Evolutionary conservation across 2,888 invertebrate genomes (phyloP).

Genomic region (Zaprionus lineosus): DNA sequence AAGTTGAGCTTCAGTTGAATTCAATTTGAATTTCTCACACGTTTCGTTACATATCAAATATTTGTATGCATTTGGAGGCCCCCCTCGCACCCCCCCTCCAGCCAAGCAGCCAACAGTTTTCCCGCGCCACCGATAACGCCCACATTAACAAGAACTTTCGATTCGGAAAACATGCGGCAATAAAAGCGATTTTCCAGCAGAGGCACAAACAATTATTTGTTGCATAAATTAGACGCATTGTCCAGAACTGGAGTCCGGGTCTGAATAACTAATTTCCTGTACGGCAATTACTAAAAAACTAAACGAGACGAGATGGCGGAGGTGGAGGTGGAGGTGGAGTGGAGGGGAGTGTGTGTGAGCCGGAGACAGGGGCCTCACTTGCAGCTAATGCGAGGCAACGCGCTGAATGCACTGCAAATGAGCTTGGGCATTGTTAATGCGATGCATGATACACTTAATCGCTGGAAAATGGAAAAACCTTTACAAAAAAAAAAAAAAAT

Average conservation of each 20-base stretch:
- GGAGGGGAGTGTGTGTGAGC: background rate
- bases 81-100: no score
- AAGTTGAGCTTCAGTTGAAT: background rate
- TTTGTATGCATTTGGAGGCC: no score
- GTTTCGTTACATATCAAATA: conserved; percentile 59
- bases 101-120: no score
- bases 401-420: conserved; percentile 63
- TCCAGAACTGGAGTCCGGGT: conserved; percentile 29
- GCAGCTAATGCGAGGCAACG: conserved; percentile 43
- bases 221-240: conserved; percentile 67
- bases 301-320: background rate
- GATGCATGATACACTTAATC: conserved; percentile 71
- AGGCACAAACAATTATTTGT: conserved; percentile 65
- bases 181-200: conserved; percentile 67
- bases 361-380: background rate
- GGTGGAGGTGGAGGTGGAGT: background rate
- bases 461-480: conserved; percentile 53
- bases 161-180: conserved; percentile 37
- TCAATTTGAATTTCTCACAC: conserved; percentile 69
- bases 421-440: conserved; percentile 38
- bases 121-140: conserved; percentile 51
- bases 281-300: conserved; percentile 66
- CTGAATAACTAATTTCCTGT: conserved; percentile 76
- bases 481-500: conserved; percentile 13
- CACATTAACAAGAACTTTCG: conserved; percentile 66